These are phyloP conservation scores for Thereva unica DNA, from an alignment of 2,888 invertebrate genomes.

Conservation along the genomic window DNA sequence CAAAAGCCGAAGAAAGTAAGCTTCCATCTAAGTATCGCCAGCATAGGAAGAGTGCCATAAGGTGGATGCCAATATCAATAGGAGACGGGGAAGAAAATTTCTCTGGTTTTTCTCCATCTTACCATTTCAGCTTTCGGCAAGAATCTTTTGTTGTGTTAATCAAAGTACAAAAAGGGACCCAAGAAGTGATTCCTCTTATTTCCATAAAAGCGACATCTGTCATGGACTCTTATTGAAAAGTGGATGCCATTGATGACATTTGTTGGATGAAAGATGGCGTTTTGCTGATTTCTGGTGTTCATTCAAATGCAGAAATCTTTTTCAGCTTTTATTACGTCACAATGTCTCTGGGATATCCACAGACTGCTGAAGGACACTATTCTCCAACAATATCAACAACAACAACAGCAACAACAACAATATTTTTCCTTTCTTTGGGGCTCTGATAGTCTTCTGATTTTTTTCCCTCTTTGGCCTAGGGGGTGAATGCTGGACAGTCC, in stretches of 20 bases:
- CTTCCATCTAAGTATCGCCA: neutral
- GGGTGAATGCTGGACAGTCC: too few species aligned
- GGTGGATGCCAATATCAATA: too few species aligned
- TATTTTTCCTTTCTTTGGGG: too few species aligned
- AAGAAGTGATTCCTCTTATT: constrained; percentile 26
- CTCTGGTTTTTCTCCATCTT: neutral
- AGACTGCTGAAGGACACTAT: too few species aligned
- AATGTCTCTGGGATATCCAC: too few species aligned
- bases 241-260: constrained; percentile 28
- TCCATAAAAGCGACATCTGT: constrained; percentile 39
- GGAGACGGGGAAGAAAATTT: neutral
- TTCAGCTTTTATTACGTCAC: neutral
- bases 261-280: constrained; percentile 9
- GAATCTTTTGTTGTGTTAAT: constrained; percentile 38
- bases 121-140: neutral
- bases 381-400: too few species aligned
- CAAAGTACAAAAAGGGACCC: constrained; percentile 21
- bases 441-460: too few species aligned
- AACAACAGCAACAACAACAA: too few species aligned
- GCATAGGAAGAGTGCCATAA: too few species aligned
- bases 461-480: too few species aligned
- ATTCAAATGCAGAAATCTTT: neutral
- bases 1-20: neutral
- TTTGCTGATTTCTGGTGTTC: neutral
- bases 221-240: constrained; percentile 37